Evolutionary conservation across 1,140 invertebrate genomes (phyloP), one percentile per base, ranked within the genome.

Genomic region (Aphis gossypii): DNA sequence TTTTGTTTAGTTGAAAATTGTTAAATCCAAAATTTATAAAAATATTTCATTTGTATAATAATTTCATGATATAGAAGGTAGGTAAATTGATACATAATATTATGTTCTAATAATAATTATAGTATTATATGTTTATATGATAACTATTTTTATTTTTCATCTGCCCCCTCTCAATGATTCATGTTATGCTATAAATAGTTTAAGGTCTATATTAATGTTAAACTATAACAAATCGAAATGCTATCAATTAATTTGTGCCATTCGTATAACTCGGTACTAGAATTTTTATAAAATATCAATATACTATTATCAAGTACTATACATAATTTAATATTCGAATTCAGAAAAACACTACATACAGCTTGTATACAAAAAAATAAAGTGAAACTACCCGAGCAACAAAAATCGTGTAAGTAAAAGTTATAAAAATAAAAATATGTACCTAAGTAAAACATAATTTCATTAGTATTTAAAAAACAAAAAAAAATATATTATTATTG

Each of bases 121-220:
- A 41, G 25, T 48, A 46, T 87, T 6, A 1, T 44, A 9, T n/a
- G 30, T 87, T 87, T n/a, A 6, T n/a, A 6, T n/a, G 25, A 87
- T 25, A 4, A 48, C 87, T 89, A 89, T 89, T 54, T 89, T 56
- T 89, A 89, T 89, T 41, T 21, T 89, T 54, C 3, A 38, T 56
- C 14, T 54, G 25, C 9, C 35, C 87, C 87, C 51, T 38, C 87
- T 54, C 9, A 9, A 1, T n/a, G 21, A 38, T 89, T 2, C 46
- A 25, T 48, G 5, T 35, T 35, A 14, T 2, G 6, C 86, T 87
- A 87, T n/a, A 87, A 87, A 87, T 87, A 87, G 86, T 35, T 4
- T n/a, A n/a, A 20, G 4, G 86, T 87, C 14, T 48, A 51, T 46
- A 48, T 76, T 21, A 46, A 48, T 14, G 4, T 30, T 48, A 21